Percentiles rank a stretch among this genome's conserved stretches.
Evolutionary conservation across 1,140 invertebrate genomes (phyloP).

Genomic region (Lepidostoma basale): DNA sequence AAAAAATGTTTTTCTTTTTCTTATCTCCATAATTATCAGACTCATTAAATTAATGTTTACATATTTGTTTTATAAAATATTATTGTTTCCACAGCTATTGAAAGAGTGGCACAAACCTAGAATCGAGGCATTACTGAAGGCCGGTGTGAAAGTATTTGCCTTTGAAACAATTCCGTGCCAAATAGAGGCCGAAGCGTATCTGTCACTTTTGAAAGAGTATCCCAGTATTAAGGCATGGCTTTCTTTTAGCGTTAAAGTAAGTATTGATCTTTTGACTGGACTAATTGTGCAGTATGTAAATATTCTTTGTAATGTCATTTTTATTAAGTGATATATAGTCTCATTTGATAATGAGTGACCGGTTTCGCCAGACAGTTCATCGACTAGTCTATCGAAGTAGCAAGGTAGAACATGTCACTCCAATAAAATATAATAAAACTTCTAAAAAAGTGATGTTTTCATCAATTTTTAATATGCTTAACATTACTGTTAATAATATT

Average conservation of each 20-base stretch:
- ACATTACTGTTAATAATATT: too few species aligned
- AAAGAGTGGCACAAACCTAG: conserved; percentile 65
- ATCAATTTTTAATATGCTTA: too few species aligned
- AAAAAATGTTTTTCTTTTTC: too few species aligned
- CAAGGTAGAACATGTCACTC: too few species aligned
- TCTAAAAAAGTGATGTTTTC: too few species aligned
- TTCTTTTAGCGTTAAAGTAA: conserved; percentile 55
- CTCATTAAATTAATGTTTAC: not conserved
- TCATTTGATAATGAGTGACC: too few species aligned
- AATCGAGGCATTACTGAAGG: conserved; percentile 61
- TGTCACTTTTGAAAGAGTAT: conserved; percentile 61
- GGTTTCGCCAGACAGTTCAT: too few species aligned
- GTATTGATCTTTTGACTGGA: conserved; percentile 19
- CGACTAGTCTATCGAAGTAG: too few species aligned
- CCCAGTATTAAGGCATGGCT: conserved; percentile 64
- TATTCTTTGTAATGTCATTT: too few species aligned
- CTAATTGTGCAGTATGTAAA: too few species aligned
- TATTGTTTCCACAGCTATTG: conserved; percentile 50
- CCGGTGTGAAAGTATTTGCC: conserved; percentile 65
- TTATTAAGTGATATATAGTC: too few species aligned
- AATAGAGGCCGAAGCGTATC: conserved; percentile 64
- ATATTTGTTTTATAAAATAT: not conserved
- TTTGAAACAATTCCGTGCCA: conserved; percentile 71
- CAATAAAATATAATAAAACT: too few species aligned
- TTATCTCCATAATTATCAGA: not conserved